Conservation (phyloP, 2,797 vertebrate genomes). For the Pachyuromys duprasi region DNA sequence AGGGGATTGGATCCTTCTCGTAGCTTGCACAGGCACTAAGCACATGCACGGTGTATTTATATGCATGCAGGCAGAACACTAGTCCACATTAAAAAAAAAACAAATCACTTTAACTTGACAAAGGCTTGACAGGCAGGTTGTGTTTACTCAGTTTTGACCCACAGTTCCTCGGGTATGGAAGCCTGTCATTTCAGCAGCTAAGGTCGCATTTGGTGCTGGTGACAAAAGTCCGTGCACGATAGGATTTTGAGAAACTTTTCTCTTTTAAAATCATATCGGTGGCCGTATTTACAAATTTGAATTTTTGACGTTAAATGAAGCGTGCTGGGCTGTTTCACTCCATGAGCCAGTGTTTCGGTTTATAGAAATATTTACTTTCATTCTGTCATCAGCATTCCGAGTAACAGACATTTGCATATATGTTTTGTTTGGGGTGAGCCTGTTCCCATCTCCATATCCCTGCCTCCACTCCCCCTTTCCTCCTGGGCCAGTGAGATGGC, state of each 20-base stretch:
- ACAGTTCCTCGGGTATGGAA: background rate
- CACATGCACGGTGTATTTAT: background rate
- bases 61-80: background rate
- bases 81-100: background rate
- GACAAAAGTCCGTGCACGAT: background rate
- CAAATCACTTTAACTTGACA: background rate
- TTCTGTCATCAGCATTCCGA: background rate
- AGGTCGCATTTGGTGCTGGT: background rate
- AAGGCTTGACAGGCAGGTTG: background rate
- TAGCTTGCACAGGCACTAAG: background rate
- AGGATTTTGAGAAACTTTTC: constrained; percentile 39
- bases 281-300: background rate
- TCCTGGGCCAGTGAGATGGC: background rate
- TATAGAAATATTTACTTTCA: background rate
- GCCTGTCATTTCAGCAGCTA: background rate
- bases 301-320: background rate
- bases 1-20: background rate
- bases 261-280: background rate
- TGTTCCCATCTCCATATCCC: background rate
- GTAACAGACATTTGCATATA: background rate
- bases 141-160: background rate
- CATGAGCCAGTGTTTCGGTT: background rate
- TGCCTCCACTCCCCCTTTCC: background rate
- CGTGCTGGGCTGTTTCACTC: background rate
- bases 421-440: background rate